Conservation (phyloP, 2,888 invertebrate genomes). For the Tethea ocularis region DNA sequence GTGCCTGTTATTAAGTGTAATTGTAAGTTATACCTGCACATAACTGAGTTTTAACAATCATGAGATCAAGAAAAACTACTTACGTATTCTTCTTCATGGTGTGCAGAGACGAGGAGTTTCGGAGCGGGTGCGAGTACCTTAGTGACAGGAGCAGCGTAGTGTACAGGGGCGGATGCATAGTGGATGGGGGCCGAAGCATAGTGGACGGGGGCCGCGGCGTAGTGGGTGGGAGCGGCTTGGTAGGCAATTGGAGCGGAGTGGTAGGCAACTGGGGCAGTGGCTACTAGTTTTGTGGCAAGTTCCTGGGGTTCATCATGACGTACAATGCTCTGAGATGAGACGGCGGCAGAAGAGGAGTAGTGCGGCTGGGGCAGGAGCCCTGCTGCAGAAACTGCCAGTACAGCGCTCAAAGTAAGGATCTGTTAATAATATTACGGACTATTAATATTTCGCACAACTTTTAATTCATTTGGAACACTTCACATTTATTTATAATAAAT, state of each 20-base stretch:
- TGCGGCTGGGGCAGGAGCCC: constrained; percentile 67
- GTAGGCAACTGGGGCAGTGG: constrained; percentile 39
- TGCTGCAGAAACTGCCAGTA: constrained; percentile 68
- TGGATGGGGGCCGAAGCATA: constrained; percentile 36
- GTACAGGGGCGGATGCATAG: constrained; percentile 36
- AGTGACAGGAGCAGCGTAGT: constrained; percentile 45
- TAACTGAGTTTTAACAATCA: background rate
- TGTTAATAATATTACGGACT: constrained; percentile 34
- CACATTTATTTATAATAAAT: background rate
- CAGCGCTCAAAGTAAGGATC: constrained; percentile 64
- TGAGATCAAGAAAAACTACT: constrained; percentile 26
- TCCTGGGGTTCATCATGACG: constrained; percentile 58
- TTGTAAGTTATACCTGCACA: background rate
- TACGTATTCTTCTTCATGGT: constrained; percentile 62
- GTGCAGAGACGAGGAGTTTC: constrained; percentile 46
- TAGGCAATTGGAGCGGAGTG: constrained; percentile 41
- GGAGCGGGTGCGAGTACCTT: constrained; percentile 46
- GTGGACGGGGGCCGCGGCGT: constrained; percentile 39
- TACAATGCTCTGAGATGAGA: constrained; percentile 65
- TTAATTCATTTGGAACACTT: background rate
- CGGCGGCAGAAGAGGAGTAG: constrained; percentile 66
- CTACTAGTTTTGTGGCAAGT: constrained; percentile 29
- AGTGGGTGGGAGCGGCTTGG: constrained; percentile 38
- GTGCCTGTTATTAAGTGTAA: constrained; percentile 59
- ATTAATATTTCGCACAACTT: background rate